A percentile compares a stretch with the other conserved stretches of the same genome.
Evolutionary conservation across 2,113 vertebrate species (phyloP).

Genomic region (Perca fluviatilis): DNA sequence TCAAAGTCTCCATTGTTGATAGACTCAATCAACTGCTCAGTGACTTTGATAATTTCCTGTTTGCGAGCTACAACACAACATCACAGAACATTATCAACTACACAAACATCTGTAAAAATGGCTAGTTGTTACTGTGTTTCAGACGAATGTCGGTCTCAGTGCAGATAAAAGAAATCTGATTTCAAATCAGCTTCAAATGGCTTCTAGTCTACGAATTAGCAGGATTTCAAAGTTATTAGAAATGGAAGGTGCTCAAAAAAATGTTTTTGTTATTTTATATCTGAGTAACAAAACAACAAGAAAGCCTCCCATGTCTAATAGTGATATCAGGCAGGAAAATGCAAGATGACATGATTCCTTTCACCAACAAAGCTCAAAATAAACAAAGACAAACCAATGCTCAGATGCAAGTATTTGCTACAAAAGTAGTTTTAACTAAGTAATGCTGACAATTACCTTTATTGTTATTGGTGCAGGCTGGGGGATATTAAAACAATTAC

Average conservation of each 20-base stretch:
- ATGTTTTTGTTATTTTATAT: conserved; percentile 18
- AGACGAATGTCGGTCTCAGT: conserved; percentile 52
- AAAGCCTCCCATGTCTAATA: conserved; percentile 81
- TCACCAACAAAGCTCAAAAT: conserved; percentile 69
- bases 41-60: conserved; percentile 87
- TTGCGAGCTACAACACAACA: conserved; percentile 83
- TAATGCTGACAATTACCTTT: conserved; percentile 84
- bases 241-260: conserved; percentile 70
- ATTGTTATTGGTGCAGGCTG: conserved; percentile 87
- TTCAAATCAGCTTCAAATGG: conserved; percentile 57
- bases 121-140: conserved; percentile 17
- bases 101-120: background rate
- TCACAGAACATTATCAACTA: conserved; percentile 35
- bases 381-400: conserved; percentile 72
- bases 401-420: conserved; percentile 71
- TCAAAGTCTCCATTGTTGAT: conserved; percentile 88
- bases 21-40: conserved; percentile 86
- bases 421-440: conserved; percentile 73
- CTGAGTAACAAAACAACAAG: conserved; percentile 23
- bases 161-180: conserved; percentile 41
- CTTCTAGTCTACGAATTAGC: conserved; percentile 67
- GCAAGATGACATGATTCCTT: conserved; percentile 63
- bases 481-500: conserved; percentile 81
- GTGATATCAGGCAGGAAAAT: conserved; percentile 68
- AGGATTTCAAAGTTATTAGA: conserved; percentile 71